These are phyloP conservation scores for Lasioglossum oenotherae DNA, from an alignment of 2,888 invertebrate species.

Conservation along the genomic window DNA sequence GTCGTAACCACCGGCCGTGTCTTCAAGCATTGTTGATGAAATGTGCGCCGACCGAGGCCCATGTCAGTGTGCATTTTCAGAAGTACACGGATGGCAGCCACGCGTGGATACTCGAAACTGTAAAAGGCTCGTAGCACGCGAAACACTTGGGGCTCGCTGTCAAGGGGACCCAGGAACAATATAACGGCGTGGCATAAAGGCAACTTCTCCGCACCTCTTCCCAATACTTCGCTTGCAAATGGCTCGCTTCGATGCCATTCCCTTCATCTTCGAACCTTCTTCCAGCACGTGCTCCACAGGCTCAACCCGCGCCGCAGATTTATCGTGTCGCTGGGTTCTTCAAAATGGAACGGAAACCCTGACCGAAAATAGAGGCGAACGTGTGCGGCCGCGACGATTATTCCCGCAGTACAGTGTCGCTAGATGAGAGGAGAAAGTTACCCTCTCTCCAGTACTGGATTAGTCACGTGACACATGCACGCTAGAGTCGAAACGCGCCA, in stretches of 20 bases:
- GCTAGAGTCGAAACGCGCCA: too few species aligned
- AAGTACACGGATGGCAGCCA: background rate
- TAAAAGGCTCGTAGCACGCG: conserved; percentile 46
- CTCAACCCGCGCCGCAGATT: conserved; percentile 18
- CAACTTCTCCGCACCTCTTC: conserved; percentile 25
- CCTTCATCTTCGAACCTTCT: conserved; percentile 16
- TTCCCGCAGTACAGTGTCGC: background rate
- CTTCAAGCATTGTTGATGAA: conserved; percentile 49
- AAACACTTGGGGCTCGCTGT: conserved; percentile 56
- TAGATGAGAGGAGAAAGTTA: too few species aligned
- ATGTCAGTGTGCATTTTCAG: conserved; percentile 17
- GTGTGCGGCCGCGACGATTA: background rate
- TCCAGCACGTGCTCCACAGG: conserved; percentile 14
- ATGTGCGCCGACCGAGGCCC: conserved; percentile 27
- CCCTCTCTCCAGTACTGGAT: too few species aligned
- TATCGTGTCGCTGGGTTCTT: conserved; percentile 26
- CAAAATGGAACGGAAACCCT: conserved; percentile 9
- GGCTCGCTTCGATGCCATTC: conserved; percentile 29
- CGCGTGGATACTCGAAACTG: conserved; percentile 24
- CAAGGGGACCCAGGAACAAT: conserved; percentile 62
- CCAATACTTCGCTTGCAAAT: conserved; percentile 64
- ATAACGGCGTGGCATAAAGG: conserved; percentile 58
- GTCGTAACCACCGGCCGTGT: conserved; percentile 30
- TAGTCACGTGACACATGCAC: too few species aligned
- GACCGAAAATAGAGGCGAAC: background rate